phyloP scores from a whole-genome alignment of 2,797 vertebrate genomes.

The Danio jaintianensis region DNA sequence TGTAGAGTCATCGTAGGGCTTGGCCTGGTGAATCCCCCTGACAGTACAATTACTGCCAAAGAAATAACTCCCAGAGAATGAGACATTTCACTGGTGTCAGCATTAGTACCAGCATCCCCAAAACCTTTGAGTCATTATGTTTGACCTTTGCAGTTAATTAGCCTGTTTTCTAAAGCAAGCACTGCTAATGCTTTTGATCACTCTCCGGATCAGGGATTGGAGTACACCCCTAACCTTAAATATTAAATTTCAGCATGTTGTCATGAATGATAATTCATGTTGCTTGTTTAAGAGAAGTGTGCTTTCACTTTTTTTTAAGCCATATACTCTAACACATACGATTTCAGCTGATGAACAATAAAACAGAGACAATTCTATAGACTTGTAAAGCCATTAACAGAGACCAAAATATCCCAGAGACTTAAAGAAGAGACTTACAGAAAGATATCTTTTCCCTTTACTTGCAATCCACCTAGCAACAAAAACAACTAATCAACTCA shows the following conservation, averaged over 20 bases:
- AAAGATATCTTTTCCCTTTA: not conserved
- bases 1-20: conserved; percentile 42
- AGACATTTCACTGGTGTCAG: conserved; percentile 31
- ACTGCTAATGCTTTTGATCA: not conserved
- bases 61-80: conserved; percentile 27
- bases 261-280: not conserved
- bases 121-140: not conserved
- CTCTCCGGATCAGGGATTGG: not conserved
- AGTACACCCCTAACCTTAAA: not conserved
- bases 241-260: not conserved
- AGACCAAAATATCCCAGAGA: not conserved
- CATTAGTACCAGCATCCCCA: not conserved
- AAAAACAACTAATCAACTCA: too few species aligned
- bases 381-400: not conserved
- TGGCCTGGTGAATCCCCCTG: conserved; percentile 35
- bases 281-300: not conserved
- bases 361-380: not conserved
- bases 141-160: conserved; percentile 22
- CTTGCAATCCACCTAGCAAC: not conserved
- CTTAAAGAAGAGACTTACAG: too few species aligned
- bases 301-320: not conserved
- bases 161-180: not conserved
- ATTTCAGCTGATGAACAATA: conserved; percentile 1
- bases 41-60: conserved; percentile 30
- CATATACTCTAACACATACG: not conserved